Evolutionary conservation across 2,113 vertebrate species (phyloP), one percentile per base, ranked within the genome.

Genomic region (Probosciger aterrimus): DNA sequence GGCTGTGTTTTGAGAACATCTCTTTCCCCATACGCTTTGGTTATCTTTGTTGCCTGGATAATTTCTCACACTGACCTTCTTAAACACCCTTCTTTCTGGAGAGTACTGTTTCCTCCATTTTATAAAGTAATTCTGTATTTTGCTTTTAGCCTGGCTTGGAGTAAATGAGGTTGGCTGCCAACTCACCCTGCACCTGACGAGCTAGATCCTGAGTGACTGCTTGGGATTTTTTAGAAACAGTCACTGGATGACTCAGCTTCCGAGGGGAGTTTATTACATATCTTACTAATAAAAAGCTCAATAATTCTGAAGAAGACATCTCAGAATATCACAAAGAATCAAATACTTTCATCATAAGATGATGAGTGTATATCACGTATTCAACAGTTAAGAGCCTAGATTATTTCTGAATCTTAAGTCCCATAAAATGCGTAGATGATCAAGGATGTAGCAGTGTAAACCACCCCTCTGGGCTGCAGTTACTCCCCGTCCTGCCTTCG

Each of bases 231-330:
- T 95, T 95, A 93, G 94, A 86, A 86, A 68, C 87, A 71, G 88
- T 78, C 65, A 0, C 46, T 68, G 73, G 35, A 92, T 96, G 95
- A 95, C 83, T 96, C 95, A 96, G 94, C 95, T 96, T 95, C 94
- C 44, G 52, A 95, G 86, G 35, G 16, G 60, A 95, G 64, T 79
- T 96, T 84, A 93, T 93, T 91, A 69, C 68, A 86, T 94, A 86
- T 92, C 73, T 91, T 91, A 75, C 65, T 95, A 92, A 95, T 78
- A 96, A 95, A 95, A 95, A 75, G 81, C 83, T 95, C 18, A 30
- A 73, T 92, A 83, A 78, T 88, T 95, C 91, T 93, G 47, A n/a
- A 95, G 83, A 89, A 95, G 70, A 69, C 44, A 82, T 81, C 69
- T 86, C 80, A 82, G 83, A 91, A 92, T 91, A 88, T 60, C 55